Base-by-base conservation (phyloP, 2,888 invertebrate species). In the Heliothis peltigera region DNA sequence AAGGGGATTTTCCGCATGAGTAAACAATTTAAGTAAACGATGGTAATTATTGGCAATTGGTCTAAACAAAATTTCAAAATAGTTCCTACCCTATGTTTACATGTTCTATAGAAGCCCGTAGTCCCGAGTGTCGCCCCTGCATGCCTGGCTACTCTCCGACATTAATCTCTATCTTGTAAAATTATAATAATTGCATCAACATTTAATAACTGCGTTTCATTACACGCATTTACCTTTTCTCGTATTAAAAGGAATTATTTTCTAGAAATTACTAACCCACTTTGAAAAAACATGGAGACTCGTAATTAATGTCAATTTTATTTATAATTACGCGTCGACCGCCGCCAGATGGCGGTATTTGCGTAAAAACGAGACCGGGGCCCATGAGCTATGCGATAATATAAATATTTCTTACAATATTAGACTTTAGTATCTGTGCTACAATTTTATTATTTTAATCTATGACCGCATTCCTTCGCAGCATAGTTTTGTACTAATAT, bases 241-340 rank as follows among this genome's bases (percentile, higher is more conserved):
- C 84, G 74, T 82, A 82, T 86, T 84, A 83, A 85, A 82, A 84
- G 81, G 86, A 87, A 87, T 87, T 87, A 89, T 90, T 91, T 80
- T 91, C 93, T 93, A 93, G 92, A 91, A 92, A 90, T 90, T 88
- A 67, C 89, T 92, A 92, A 90, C 90, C 90, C 86, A 92, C 90
- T 90, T 91, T 85, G 86, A 85, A 89, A 87, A 87, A 88, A 83
- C 80, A 72, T 77, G 70, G 70, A 77, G 81, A 78, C 81, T 58
- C 75, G 84, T 85, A 94, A 94, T 94, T 93, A 92, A 89, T 93
- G 92, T 91, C 92, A 92, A 93, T 93, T 92, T 92, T 90, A 88
- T 91, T 91, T 91, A 91, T 93, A 93, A 93, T 93, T 92, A 87
- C 82, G 55, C 79, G 62, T 69, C 75, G 69, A 65, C 84, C 64